A percentile compares a stretch with the other conserved stretches of the same genome.
Conservation (phyloP, 2,888 invertebrate species). For the Thelaira solivaga region DNA sequence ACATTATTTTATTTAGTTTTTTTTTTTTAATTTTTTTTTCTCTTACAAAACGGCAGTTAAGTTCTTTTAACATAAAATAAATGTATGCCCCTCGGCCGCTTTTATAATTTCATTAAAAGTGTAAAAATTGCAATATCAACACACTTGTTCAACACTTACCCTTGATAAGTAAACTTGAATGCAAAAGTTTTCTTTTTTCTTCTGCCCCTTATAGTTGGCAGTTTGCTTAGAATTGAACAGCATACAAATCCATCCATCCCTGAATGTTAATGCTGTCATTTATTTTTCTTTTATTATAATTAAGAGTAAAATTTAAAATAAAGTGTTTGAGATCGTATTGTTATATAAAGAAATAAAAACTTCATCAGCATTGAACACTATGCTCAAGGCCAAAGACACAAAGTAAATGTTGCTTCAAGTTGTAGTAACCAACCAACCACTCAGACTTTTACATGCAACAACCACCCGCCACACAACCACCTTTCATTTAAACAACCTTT, state of each 20-base stretch:
- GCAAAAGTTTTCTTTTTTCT: constrained; percentile 12
- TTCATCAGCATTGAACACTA: constrained; percentile 17
- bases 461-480: constrained; percentile 21
- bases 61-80: no score
- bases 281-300: constrained; percentile 30
- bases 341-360: constrained; percentile 16
- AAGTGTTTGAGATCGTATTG: not conserved
- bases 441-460: constrained; percentile 6
- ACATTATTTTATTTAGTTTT: no score
- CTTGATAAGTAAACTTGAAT: constrained; percentile 26
- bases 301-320: constrained; percentile 28
- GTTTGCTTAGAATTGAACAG: constrained; percentile 4
- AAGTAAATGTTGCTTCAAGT: constrained; percentile 33
- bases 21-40: not conserved
- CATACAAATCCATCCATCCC: no score
- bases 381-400: constrained; percentile 56
- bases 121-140: constrained; percentile 53
- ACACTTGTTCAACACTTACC: constrained; percentile 55
- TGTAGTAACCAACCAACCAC: constrained; percentile 19
- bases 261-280: not conserved
- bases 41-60: constrained; percentile 29
- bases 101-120: constrained; percentile 30
- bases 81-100: not conserved
- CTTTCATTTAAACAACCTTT: not conserved
- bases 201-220: not conserved